phyloP scores from a whole-genome alignment of 2,113 vertebrate species.

The Tympanuchus pallidicinctus region DNA sequence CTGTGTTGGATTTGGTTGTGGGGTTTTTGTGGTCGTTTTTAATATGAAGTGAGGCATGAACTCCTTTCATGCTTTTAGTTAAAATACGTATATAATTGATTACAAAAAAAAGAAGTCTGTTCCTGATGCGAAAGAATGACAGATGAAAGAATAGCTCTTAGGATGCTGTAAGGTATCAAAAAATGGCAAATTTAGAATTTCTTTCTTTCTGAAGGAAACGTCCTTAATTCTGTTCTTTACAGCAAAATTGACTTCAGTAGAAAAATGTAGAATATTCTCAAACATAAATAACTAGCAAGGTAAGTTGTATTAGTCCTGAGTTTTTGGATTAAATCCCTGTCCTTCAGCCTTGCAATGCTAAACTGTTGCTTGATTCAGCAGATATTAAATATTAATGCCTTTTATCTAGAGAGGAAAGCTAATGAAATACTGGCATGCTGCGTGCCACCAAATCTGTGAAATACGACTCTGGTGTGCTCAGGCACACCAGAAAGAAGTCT shows the following conservation, averaged over 20 bases:
- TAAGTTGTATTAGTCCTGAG: background rate
- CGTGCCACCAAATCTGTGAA: background rate
- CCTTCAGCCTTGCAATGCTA: background rate
- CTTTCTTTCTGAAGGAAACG: background rate
- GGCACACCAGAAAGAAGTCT: background rate
- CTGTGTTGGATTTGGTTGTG: background rate
- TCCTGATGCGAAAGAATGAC: background rate
- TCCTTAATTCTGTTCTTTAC: background rate
- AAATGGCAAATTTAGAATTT: background rate
- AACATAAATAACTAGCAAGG: background rate
- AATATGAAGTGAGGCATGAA: background rate
- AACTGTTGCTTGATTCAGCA: background rate
- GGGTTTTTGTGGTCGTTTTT: background rate
- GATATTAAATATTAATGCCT: background rate
- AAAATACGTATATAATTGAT: background rate
- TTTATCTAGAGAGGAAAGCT: background rate
- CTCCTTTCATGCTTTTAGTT: background rate
- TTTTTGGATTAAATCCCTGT: background rate
- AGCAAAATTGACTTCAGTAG: background rate
- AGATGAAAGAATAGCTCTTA: background rate
- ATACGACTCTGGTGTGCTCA: background rate
- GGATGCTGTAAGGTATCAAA: background rate
- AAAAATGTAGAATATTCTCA: background rate
- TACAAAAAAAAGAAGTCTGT: background rate
- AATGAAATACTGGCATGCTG: background rate